phyloP scores from a whole-genome alignment of 2,888 invertebrate genomes.

The Aleiodes leptofemur region DNA sequence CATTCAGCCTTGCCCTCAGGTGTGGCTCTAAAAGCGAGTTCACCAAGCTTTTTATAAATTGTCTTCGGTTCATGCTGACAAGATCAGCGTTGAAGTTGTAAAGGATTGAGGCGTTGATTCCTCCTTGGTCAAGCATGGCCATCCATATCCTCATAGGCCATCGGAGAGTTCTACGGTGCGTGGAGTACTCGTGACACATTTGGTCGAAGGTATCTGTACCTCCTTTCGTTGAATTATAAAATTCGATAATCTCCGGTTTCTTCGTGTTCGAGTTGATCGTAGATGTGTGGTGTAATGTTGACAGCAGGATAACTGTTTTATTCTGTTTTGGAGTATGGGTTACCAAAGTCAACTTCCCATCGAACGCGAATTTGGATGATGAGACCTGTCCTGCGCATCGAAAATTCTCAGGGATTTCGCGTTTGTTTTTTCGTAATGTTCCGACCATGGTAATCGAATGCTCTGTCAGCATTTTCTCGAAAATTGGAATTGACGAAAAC shows the following conservation, averaged over 20 bases:
- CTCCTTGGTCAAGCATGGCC: constrained; percentile 52
- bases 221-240: constrained; percentile 53
- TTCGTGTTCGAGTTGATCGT: constrained; percentile 41
- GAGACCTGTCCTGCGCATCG: constrained; percentile 28
- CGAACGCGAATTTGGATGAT: constrained; percentile 44
- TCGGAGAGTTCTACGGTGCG: constrained; percentile 59
- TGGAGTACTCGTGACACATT: constrained; percentile 39
- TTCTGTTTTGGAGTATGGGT: constrained; percentile 62
- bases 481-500: constrained; percentile 61
- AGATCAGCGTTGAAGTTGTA: too few relatives aligned
- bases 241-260: constrained; percentile 52
- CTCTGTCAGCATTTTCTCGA: constrained; percentile 56
- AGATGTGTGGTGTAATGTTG: constrained; percentile 52
- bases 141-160: constrained; percentile 61
- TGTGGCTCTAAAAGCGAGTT: too few relatives aligned
- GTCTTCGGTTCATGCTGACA: too few relatives aligned
- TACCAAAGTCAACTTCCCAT: constrained; percentile 47
- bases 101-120: too few relatives aligned
- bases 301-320: constrained; percentile 52
- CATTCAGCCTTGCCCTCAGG: too few relatives aligned
- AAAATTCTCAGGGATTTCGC: constrained; percentile 50
- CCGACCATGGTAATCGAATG: constrained; percentile 53
- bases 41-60: too few relatives aligned
- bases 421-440: constrained; percentile 57
- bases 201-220: constrained; percentile 53